Base-by-base conservation (phyloP, 37 sponge, comb jelly and placozoan genomes). In the Axinella damicornis region DNA sequence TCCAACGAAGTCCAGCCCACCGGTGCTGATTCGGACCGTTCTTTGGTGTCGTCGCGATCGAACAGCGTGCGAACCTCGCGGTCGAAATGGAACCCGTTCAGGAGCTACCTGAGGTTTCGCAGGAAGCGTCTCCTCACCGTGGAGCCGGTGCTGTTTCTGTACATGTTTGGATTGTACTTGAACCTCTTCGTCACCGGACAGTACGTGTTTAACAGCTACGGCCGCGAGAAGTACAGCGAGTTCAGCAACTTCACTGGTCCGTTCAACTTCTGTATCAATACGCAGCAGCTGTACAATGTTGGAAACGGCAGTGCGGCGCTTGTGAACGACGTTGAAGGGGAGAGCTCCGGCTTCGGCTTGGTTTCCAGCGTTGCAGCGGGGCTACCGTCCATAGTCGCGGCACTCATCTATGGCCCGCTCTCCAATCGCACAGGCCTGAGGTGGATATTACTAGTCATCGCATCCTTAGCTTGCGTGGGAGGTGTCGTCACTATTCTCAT, bases 351-450 rank as follows among this genome's bases (percentile, higher is more conserved):
- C 19, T 17, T 74, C 31, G 55, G 40, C 5, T 53, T 80, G 15
- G 39, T 24, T 46, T 31, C 67, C 16, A 24, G 65, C 21, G 30
- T 83, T 2, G 52, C 68, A 15, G 73, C 58, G 0, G 84, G 79
- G 24, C 31, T 88, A 11, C 74, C 84, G 5, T 62, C 79, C 19
- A 27, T 88, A 4, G 27, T 92, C 14, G 55, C 63, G 2, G 41
- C 74, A 27, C 60, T 92, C 17, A 11, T 92, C 14, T 19, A 73
- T 41, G 89, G 88, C 6, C 84, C 89, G 13, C 69, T 88, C 36
- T 57, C 89, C 4, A 89, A 92, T 32, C 30, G 53, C 4, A 33
- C 58, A 61, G 92, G 92, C 31, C 74, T 88, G 14, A 84, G 79
- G 52, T 62, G 78, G 4, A 40, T 78, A 16, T 25, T 92, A 24